Evolutionary conservation across 2,888 invertebrate genomes (phyloP).

Genomic region (Xestobium rufovillosum): DNA sequence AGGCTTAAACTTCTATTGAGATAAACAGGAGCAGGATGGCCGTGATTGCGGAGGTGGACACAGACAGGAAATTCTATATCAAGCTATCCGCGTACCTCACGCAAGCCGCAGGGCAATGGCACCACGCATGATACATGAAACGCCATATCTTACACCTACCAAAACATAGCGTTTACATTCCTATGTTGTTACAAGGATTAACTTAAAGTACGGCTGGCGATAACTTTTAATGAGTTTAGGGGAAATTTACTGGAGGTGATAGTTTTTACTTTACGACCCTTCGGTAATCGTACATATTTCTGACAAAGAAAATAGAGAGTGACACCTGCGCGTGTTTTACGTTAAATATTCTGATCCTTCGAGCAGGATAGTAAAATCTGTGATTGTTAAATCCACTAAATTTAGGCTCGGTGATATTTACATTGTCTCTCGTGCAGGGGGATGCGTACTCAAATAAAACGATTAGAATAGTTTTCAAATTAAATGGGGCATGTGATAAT

Average conservation of each 20-base stretch:
- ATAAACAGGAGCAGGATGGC: constrained; percentile 36
- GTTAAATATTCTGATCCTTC: background rate
- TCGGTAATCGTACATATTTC: background rate
- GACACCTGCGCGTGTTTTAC: background rate
- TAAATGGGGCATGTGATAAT: constrained; percentile 45
- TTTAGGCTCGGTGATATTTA: too few relatives aligned
- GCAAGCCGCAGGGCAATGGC: constrained; percentile 14
- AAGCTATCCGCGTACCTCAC: constrained; percentile 25
- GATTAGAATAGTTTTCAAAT: constrained; percentile 42
- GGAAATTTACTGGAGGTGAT: too few relatives aligned
- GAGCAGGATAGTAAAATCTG: background rate
- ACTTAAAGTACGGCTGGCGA: too few relatives aligned
- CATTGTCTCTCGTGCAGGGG: background rate
- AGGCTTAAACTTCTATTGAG: constrained; percentile 28
- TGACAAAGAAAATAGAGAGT: background rate
- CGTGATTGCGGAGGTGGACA: constrained; percentile 36
- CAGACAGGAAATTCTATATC: constrained; percentile 36
- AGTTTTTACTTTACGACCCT: background rate
- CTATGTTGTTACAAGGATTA: background rate
- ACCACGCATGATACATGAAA: constrained; percentile 16
- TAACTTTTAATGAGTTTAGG: too few relatives aligned
- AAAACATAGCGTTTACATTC: too few relatives aligned
- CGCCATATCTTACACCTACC: background rate
- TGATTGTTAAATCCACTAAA: too few relatives aligned
- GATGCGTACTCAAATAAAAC: constrained; percentile 27